Base-by-base conservation (phyloP, 2,113 vertebrate genomes). In the Petroica traversi region DNA sequence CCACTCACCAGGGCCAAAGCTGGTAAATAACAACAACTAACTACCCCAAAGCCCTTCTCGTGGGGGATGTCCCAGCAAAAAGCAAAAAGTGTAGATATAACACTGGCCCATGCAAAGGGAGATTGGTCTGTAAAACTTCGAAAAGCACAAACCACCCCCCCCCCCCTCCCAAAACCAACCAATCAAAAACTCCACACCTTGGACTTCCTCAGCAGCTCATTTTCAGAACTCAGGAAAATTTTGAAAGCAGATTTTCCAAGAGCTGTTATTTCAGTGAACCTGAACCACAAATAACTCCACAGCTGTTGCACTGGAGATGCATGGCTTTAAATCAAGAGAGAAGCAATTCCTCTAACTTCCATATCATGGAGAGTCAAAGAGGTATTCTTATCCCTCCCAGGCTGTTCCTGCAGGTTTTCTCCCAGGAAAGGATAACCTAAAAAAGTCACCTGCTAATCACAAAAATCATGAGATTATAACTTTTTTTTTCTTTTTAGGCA, bases 201-300 rank as follows among this genome's bases (percentile, higher is more conserved):
- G 58, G 57, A 33, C 34, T 82, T 95, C 29, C 40, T 67, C 7
- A 1, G 62, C 36, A 91, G 62, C 41, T 78, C 26, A 48, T 77
- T 64, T 49, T 67, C 73, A 83, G 38, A 86, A 85, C 36, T 79
- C 2, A 0, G 64, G 61, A 80, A 69, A 89, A 71, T 75, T 89
- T 0, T 81, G 64, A 86, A 78, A 93, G 45, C 28, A 72, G 91
- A 89, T 89, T 91, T 89, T 89, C 80, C 48, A 41, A 89, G 61
- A 89, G 43, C 76, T 87, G 76, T 79, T 66, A 81, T 68, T 86
- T 75, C 64, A 94, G 68, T 84, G 72, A 95, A 94, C 83, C 57
- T 77, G 84, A 88, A 89, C 69, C 52, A 89, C 88, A 85, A 97
- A 83, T 86, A 95, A 93, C 91, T 88, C 51, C 67, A 74, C 83